Evolutionary conservation across 2,888 invertebrate genomes (phyloP).

Genomic region (Zygogramma bicolorata): DNA sequence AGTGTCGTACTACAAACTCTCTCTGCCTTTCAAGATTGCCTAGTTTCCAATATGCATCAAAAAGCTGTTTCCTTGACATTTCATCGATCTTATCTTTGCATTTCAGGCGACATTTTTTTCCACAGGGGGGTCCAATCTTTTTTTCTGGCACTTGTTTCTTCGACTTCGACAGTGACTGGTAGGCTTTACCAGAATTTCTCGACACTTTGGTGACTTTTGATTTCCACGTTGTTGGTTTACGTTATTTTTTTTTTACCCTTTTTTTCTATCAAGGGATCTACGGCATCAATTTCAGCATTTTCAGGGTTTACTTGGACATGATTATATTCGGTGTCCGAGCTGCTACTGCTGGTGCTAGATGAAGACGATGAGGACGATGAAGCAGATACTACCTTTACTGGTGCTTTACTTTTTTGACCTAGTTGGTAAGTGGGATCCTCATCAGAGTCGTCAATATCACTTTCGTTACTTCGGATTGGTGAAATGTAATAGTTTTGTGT

Average conservation of each 20-base stretch:
- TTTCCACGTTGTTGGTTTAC: constrained; percentile 7
- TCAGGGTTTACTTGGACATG: background rate
- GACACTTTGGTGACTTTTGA: background rate
- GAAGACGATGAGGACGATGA: background rate
- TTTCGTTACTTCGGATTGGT: background rate
- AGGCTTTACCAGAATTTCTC: constrained; percentile 8
- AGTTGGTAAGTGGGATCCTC: background rate
- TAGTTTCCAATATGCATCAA: constrained; percentile 15
- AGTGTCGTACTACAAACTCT: constrained; percentile 13
- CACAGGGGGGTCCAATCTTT: constrained; percentile 25
- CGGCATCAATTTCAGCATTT: background rate
- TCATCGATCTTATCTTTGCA: constrained; percentile 22
- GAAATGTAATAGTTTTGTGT: background rate
- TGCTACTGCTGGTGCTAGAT: background rate
- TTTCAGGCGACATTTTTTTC: constrained; percentile 17
- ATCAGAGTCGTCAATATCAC: background rate
- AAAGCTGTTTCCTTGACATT: background rate
- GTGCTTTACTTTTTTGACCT: background rate
- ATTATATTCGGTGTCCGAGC: background rate
- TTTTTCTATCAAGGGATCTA: background rate
- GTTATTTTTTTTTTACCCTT: background rate
- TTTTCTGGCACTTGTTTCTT: constrained; percentile 22
- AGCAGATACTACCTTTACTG: background rate
- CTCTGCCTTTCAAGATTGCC: constrained; percentile 19
- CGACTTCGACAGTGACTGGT: constrained; percentile 16